Evolutionary conservation across 2,797 vertebrate genomes (phyloP).

Genomic region (Stomatorhinus walkeri): DNA sequence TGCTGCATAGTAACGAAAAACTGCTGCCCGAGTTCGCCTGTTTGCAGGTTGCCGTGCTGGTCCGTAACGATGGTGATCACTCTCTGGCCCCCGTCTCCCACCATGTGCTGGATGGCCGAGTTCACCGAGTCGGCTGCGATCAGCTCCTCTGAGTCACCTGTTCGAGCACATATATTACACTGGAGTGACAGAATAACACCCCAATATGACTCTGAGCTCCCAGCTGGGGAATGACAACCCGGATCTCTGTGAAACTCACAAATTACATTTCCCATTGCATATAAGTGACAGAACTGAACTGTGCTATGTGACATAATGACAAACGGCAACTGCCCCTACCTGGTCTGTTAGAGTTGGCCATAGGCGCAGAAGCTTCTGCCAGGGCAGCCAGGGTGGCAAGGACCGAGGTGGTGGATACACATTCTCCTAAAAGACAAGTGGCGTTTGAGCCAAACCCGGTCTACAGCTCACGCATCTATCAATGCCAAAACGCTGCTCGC

Average conservation of each 20-base stretch:
- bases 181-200: background rate
- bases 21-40: conserved; percentile 61
- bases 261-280: background rate
- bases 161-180: conserved; percentile 5
- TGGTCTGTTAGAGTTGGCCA: conserved; percentile 34
- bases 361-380: conserved; percentile 42
- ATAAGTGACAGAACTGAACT: background rate
- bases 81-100: conserved; percentile 68
- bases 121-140: conserved; percentile 56
- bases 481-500: background rate
- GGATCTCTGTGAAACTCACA: background rate
- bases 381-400: conserved; percentile 51
- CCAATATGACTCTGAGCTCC: background rate
- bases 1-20: conserved; percentile 77
- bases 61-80: conserved; percentile 81
- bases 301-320: background rate
- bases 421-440: conserved; percentile 33
- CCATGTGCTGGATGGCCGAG: conserved; percentile 63
- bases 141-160: conserved; percentile 62
- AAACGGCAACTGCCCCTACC: background rate
- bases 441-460: background rate
- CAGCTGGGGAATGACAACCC: background rate
- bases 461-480: background rate
- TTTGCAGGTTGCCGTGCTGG: conserved; percentile 68
- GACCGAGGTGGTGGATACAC: conserved; percentile 42